phyloP scores from a whole-genome alignment of 2,113 vertebrate species.

The Peromyscus maniculatus region DNA sequence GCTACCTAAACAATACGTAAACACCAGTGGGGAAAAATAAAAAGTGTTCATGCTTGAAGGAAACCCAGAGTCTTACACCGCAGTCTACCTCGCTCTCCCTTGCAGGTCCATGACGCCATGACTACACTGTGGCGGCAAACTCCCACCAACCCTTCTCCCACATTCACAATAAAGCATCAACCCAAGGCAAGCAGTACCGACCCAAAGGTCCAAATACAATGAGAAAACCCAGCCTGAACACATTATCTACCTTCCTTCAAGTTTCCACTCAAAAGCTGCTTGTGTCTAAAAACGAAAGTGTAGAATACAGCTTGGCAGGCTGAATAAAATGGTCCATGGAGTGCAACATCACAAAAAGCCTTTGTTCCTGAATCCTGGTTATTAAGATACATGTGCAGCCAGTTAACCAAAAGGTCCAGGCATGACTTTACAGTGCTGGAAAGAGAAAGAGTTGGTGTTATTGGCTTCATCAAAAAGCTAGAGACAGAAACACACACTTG shows the following conservation, averaged over 20 bases:
- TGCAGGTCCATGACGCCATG: not conserved
- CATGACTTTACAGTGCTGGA: constrained; percentile 95
- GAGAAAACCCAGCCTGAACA: not conserved
- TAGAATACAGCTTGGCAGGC: constrained; percentile 97
- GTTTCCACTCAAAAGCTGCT: constrained; percentile 92
- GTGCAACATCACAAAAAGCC: constrained; percentile 93
- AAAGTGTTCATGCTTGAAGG: not conserved
- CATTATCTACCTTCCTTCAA: constrained; percentile 93
- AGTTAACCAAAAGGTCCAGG: constrained; percentile 94
- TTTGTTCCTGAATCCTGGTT: constrained; percentile 91
- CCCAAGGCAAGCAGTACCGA: not conserved
- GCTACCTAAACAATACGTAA: not conserved
- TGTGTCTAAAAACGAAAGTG: constrained; percentile 94
- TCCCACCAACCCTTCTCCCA: not conserved
- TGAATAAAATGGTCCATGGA: constrained; percentile 96
- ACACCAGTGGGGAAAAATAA: no score
- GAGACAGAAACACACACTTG: not conserved
- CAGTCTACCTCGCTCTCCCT: not conserved
- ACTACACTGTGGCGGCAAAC: not conserved
- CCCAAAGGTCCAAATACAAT: not conserved
- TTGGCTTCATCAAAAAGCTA: not conserved
- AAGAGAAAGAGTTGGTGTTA: constrained; percentile 52
- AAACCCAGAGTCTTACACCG: not conserved
- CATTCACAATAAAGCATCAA: not conserved
- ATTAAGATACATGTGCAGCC: constrained; percentile 96